These are phyloP conservation scores for Drosophila merina DNA, from an alignment of 2,888 invertebrate genomes.

Conservation along the genomic window DNA sequence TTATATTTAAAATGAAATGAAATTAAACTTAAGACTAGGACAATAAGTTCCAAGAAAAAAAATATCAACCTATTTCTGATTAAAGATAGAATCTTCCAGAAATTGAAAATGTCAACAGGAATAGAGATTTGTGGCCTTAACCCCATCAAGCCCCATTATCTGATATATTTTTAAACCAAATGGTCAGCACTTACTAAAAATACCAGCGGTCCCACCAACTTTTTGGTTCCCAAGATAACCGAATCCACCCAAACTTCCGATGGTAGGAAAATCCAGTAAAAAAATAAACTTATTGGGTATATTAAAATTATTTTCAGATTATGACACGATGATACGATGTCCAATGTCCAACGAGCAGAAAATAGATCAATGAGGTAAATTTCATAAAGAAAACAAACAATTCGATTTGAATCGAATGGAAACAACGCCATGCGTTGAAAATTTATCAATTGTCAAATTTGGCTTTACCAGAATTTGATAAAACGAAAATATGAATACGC, in stretches of 20 bases:
- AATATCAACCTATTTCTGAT: too few relatives aligned
- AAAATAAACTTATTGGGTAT: neutral
- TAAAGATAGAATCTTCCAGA: neutral
- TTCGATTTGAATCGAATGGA: too few relatives aligned
- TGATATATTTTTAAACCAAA: constrained; percentile 6
- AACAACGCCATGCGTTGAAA: too few relatives aligned
- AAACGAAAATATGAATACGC: constrained; percentile 42
- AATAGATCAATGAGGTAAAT: neutral
- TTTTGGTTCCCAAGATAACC: neutral
- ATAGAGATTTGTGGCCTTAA: too few relatives aligned
- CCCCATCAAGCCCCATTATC: neutral
- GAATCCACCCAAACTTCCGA: neutral
- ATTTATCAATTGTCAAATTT: constrained; percentile 55
- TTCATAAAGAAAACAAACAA: neutral
- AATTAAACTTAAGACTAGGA: too few relatives aligned
- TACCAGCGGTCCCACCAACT: constrained; percentile 6
- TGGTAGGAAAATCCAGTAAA: neutral
- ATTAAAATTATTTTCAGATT: neutral
- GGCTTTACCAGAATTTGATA: constrained; percentile 42
- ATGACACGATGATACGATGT: neutral
- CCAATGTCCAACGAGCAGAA: neutral
- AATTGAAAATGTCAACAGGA: neutral
- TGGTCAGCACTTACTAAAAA: constrained; percentile 25
- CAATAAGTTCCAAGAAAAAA: too few relatives aligned
- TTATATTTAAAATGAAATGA: too few relatives aligned